A percentile compares a stretch with the other conserved stretches of the same genome.
Evolutionary conservation across 2,113 vertebrate species (phyloP).

Genomic region (Gopherus flavomarginatus): DNA sequence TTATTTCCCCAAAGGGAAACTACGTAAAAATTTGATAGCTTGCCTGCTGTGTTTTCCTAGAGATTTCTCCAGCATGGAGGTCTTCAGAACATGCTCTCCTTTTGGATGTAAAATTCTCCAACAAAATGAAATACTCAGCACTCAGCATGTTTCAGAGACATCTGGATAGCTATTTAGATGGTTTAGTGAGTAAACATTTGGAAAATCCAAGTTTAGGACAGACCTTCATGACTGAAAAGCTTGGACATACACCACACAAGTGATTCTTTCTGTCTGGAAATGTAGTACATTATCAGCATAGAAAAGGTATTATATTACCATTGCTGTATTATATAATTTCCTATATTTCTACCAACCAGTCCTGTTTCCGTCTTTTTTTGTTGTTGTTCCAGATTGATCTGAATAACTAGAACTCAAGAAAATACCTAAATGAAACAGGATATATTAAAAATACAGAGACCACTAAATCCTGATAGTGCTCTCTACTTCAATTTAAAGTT

Average conservation of each 20-base stretch:
- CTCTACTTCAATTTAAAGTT: not conserved
- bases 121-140: not conserved
- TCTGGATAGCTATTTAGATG: not conserved
- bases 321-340: not conserved
- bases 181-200: not conserved
- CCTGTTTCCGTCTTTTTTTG: not conserved
- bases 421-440: not conserved
- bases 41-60: not conserved
- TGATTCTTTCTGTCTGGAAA: not conserved
- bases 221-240: not conserved
- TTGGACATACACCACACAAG: accelerated
- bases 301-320: accelerated
- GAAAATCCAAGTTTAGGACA: not conserved
- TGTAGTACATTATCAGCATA: not conserved
- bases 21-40: not conserved
- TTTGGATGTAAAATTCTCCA: not conserved
- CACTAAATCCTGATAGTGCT: accelerated
- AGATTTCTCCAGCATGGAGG: not conserved
- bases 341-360: not conserved
- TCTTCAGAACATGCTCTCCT: not conserved
- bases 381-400: not conserved
- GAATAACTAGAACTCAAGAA: not conserved
- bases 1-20: constrained; percentile 38
- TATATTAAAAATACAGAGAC: accelerated
- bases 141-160: not conserved